Conservation (phyloP, 2,113 vertebrate genomes). For the Psilopsiagon aymara region DNA sequence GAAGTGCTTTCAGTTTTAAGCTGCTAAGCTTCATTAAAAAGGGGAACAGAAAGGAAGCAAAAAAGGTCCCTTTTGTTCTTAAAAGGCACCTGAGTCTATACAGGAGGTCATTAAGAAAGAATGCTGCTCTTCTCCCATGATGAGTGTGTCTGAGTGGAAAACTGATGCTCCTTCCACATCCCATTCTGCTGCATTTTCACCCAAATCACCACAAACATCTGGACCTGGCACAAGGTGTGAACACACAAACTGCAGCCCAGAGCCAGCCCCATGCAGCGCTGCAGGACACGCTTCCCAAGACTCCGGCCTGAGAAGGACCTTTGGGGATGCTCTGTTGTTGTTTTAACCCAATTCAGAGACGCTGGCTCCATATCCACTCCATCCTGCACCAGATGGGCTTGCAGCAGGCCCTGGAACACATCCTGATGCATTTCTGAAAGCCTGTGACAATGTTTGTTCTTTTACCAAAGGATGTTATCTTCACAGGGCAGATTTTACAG, state of each 20-base stretch:
- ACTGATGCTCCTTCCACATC: background rate
- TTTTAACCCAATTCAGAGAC: background rate
- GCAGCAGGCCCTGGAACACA: background rate
- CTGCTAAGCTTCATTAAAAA: background rate
- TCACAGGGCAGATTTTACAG: background rate
- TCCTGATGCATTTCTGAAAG: background rate
- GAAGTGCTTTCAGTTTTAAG: background rate
- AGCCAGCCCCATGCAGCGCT: accelerated
- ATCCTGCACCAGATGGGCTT: background rate
- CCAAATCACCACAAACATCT: accelerated
- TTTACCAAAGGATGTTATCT: conserved; percentile 11
- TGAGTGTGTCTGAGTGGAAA: background rate
- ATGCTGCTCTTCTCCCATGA: background rate
- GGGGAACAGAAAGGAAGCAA: background rate
- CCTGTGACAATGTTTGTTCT: background rate
- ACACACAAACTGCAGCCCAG: background rate
- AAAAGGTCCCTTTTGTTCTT: background rate
- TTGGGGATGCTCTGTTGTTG: background rate
- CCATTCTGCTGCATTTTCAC: background rate
- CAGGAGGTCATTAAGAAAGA: background rate
- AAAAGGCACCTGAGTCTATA: background rate
- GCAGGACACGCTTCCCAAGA: background rate
- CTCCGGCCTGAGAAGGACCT: background rate
- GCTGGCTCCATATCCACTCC: background rate
- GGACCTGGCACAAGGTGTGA: background rate